Evolutionary conservation across 2,888 invertebrate genomes (phyloP).

Genomic region (Caenorhabditis japonica): DNA sequence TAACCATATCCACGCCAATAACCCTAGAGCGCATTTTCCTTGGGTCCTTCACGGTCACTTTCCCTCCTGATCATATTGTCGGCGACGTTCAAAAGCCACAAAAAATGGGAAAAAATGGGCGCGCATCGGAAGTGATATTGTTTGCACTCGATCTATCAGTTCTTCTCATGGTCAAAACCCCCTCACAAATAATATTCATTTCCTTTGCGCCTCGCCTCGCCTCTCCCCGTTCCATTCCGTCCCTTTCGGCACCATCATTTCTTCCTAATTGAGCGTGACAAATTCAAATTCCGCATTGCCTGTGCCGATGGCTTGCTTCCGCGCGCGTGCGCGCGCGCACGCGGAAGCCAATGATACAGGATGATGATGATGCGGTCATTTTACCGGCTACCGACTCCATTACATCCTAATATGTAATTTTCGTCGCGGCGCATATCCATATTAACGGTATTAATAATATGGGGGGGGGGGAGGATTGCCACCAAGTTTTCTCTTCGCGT

Average conservation of each 20-base stretch:
- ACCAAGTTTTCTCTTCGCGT: constrained; percentile 6
- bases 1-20: too few relatives aligned
- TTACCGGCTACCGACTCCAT: constrained; percentile 48
- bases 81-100: constrained; percentile 16
- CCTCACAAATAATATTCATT: constrained; percentile 5
- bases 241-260: background rate
- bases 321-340: too few relatives aligned
- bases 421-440: too few relatives aligned
- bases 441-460: constrained; percentile 46
- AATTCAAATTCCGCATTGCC: constrained; percentile 34
- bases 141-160: constrained; percentile 33
- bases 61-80: constrained; percentile 4
- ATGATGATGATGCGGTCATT: constrained; percentile 37
- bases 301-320: background rate
- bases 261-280: constrained; percentile 54
- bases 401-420: constrained; percentile 34
- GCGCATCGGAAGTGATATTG: constrained; percentile 9
- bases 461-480: too few relatives aligned
- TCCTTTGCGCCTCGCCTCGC: constrained; percentile 5
- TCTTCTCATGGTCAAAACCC: constrained; percentile 2
- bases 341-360: too few relatives aligned
- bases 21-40: too few relatives aligned
- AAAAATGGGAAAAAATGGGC: too few relatives aligned
- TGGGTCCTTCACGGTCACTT: too few relatives aligned
- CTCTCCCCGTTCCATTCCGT: background rate